Evolutionary conservation across 2,888 invertebrate genomes (phyloP).

Genomic region (Gastrophysa polygoni): DNA sequence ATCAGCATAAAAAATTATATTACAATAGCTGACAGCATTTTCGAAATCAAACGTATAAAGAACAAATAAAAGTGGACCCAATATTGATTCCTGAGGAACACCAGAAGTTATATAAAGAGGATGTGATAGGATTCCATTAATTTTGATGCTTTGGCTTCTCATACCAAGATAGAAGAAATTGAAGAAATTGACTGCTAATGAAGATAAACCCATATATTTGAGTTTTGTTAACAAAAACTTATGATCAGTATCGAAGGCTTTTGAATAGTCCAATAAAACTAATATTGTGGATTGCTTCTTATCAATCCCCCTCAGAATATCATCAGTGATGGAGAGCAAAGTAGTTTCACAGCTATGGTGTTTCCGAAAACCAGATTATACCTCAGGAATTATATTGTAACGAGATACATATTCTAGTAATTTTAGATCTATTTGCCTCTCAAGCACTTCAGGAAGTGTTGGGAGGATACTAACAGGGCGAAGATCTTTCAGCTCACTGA

Average conservation of each 20-base stretch:
- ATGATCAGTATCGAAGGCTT: not conserved
- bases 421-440: not conserved
- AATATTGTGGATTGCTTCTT: not conserved
- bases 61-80: not conserved
- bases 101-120: not conserved
- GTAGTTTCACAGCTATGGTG: not conserved
- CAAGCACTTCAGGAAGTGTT: not conserved
- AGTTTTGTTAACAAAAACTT: not conserved
- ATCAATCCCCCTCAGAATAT: not conserved
- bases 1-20: conserved; percentile 4
- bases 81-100: conserved; percentile 1
- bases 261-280: too few species aligned
- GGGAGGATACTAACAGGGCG: not conserved
- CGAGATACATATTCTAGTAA: not conserved
- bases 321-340: not conserved
- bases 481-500: not conserved
- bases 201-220: not conserved
- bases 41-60: conserved; percentile 5
- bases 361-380: not conserved
- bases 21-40: not conserved
- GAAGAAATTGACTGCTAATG: not conserved
- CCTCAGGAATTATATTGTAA: not conserved
- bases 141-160: not conserved
- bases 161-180: not conserved
- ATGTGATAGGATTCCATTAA: not conserved